Conservation (phyloP, 2,888 invertebrate genomes). For the Eristalis arbustorum region DNA sequence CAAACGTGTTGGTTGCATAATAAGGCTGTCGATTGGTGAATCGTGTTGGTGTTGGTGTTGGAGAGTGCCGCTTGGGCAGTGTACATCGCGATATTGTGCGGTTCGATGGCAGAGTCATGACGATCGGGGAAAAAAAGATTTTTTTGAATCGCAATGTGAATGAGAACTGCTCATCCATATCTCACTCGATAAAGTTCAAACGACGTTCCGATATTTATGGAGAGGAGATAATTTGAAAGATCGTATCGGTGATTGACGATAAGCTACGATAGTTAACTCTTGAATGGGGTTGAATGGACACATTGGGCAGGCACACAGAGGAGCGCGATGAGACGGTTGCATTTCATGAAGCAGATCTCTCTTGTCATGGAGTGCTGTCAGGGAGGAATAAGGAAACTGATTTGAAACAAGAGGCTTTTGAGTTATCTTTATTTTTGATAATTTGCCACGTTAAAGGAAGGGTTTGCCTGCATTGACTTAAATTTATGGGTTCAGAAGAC, state of each 20-base stretch:
- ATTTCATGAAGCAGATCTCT: too few relatives aligned
- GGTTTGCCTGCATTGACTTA: neutral
- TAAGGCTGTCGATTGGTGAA: constrained; percentile 44
- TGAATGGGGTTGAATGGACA: neutral
- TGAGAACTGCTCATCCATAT: constrained; percentile 46
- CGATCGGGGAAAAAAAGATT: constrained; percentile 24
- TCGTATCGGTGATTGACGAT: neutral
- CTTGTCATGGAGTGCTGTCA: neutral
- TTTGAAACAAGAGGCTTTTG: neutral
- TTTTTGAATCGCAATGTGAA: constrained; percentile 34
- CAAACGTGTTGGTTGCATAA: constrained; percentile 69
- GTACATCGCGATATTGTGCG: neutral
- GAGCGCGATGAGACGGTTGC: neutral
- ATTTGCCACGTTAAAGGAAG: neutral
- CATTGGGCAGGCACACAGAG: neutral
- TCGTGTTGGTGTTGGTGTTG: neutral
- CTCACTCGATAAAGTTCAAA: constrained; percentile 59
- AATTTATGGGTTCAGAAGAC: neutral
- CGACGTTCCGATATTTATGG: constrained; percentile 42
- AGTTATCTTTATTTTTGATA: neutral
- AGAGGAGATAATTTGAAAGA: constrained; percentile 10
- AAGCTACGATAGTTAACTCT: neutral
- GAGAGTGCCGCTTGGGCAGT: constrained; percentile 9
- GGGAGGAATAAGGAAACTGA: neutral
- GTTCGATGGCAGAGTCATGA: constrained; percentile 25